Percentiles rank a stretch among this genome's conserved stretches.
Evolutionary conservation across 2,888 invertebrate genomes (phyloP).

Genomic region (Drosophila differens): DNA sequence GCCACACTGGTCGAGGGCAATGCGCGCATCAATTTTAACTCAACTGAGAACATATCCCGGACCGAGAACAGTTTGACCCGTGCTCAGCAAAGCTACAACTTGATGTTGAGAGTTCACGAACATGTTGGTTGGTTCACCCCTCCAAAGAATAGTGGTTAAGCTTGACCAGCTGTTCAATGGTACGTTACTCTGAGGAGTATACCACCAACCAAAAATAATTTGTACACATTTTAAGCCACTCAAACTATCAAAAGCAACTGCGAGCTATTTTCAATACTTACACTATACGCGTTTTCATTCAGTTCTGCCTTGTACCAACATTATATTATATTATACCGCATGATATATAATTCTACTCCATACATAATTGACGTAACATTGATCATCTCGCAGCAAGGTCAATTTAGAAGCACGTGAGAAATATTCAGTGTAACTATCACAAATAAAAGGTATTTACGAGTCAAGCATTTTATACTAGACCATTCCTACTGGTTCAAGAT

Average conservation of each 20-base stretch:
- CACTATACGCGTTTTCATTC: not conserved
- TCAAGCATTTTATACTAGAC: not conserved
- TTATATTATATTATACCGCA: not conserved
- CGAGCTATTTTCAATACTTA: not conserved
- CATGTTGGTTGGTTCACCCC: slow-evolving; percentile 98
- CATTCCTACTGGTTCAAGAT: not conserved
- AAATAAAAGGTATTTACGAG: not conserved
- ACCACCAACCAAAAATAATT: not conserved
- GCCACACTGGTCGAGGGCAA: slow-evolving; percentile 99
- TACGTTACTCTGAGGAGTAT: not conserved
- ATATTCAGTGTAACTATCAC: not conserved
- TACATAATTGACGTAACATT: not conserved
- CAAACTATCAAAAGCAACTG: not conserved
- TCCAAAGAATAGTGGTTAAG: slow-evolving; percentile 95
- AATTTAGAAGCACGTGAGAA: not conserved
- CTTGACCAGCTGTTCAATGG: not conserved
- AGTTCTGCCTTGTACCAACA: not conserved
- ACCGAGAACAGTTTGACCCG: slow-evolving; percentile 98
- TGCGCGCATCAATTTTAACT: slow-evolving; percentile 98
- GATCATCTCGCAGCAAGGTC: not conserved
- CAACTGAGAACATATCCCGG: slow-evolving; percentile 93
- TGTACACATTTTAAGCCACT: not conserved
- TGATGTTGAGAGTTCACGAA: slow-evolving; percentile 99
- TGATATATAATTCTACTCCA: not conserved
- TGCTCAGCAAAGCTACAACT: slow-evolving; percentile 99